Conservation (phyloP, 2,797 vertebrate genomes). For the Jordanella pulchra region DNA sequence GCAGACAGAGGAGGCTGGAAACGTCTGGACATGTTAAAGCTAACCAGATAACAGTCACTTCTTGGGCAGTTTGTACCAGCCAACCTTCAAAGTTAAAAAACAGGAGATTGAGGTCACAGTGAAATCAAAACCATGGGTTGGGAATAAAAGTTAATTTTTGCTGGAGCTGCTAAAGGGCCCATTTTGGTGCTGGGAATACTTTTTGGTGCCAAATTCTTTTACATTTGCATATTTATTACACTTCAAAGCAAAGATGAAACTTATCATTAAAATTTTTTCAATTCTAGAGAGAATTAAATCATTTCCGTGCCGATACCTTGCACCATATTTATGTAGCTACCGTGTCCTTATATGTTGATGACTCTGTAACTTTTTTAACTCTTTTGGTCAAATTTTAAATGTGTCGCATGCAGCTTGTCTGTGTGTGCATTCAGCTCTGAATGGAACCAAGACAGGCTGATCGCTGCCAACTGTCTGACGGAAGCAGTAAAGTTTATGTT, state of each 20-base stretch:
- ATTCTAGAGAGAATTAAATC: slow-evolving; percentile 12
- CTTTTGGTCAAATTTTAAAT: not conserved
- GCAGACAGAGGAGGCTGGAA: slow-evolving; percentile 40
- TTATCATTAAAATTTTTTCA: slow-evolving; percentile 28
- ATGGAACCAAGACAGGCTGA: slow-evolving; percentile 34
- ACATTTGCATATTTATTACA: slow-evolving; percentile 50
- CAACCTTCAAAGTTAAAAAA: slow-evolving; percentile 20
- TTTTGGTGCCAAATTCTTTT: slow-evolving; percentile 22
- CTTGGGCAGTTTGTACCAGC: slow-evolving; percentile 16
- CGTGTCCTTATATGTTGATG: not conserved
- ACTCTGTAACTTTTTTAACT: not conserved
- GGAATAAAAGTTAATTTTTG: slow-evolving; percentile 9
- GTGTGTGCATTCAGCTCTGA: not conserved
- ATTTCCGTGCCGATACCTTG: slow-evolving; percentile 6
- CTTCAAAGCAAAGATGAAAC: slow-evolving; percentile 40
- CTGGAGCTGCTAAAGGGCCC: slow-evolving; percentile 31
- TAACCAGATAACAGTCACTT: slow-evolving; percentile 5
- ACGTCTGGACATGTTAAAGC: slow-evolving; percentile 35
- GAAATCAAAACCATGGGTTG: slow-evolving; percentile 10
- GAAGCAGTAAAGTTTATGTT: slow-evolving; percentile 50
- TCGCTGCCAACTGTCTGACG: slow-evolving; percentile 33
- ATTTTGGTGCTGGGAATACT: slow-evolving; percentile 15
- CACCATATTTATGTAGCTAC: slow-evolving; percentile 8
- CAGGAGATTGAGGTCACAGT: slow-evolving; percentile 31
- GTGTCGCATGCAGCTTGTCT: not conserved